Conservation (phyloP, 2,888 invertebrate species). For the Acanthoscelides obtectus region DNA sequence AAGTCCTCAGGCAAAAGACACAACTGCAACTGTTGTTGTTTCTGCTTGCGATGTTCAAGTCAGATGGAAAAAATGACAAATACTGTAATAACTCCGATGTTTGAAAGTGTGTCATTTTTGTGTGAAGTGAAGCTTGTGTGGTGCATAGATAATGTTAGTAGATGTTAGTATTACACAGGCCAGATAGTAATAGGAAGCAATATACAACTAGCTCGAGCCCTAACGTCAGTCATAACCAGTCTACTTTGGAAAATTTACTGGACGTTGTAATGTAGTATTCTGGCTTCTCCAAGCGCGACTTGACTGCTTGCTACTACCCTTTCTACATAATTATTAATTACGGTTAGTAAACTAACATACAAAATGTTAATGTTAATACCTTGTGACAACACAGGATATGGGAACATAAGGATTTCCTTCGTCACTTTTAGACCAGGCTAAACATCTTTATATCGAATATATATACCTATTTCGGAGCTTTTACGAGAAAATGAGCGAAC, state of each 20-base stretch:
- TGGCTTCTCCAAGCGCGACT: neutral
- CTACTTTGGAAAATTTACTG: slow-evolving; percentile 30
- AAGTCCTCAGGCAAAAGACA: too few species aligned
- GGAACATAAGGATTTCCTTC: neutral
- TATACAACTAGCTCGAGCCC: slow-evolving; percentile 45
- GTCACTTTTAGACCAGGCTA: too few species aligned
- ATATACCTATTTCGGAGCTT: too few species aligned
- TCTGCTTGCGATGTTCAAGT: too few species aligned
- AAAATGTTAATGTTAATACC: neutral
- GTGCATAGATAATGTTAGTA: neutral
- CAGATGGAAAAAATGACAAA: neutral
- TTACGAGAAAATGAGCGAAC: too few species aligned
- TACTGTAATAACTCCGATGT: neutral
- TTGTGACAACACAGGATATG: neutral
- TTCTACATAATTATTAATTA: neutral
- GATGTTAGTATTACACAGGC: slow-evolving; percentile 13
- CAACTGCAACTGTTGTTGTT: too few species aligned
- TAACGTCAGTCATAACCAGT: slow-evolving; percentile 41
- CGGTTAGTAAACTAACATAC: neutral
- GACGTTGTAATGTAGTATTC: slow-evolving; percentile 6
- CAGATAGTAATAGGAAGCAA: slow-evolving; percentile 45
- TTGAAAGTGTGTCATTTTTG: neutral
- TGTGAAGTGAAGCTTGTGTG: neutral
- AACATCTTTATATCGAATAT: too few species aligned
- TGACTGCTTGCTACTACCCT: neutral